phyloP scores from a whole-genome alignment of 2,113 vertebrate genomes.

The Kryptolebias marmoratus region DNA sequence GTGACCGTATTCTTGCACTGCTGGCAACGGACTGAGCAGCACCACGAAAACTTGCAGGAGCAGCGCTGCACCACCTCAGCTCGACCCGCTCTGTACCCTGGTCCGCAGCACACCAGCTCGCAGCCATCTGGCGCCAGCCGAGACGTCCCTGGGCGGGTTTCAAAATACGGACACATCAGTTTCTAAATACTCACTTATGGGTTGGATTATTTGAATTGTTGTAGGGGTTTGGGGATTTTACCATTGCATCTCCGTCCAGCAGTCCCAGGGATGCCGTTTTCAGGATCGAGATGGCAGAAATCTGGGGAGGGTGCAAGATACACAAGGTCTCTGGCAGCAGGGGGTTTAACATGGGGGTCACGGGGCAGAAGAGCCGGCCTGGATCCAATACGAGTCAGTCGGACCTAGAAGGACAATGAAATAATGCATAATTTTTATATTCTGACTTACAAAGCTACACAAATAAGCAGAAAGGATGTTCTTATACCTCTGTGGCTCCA shows the following conservation, averaged over 20 bases:
- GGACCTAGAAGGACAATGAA: constrained; percentile 68
- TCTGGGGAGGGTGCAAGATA: constrained; percentile 81
- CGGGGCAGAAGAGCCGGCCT: constrained; percentile 79
- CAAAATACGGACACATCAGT: neutral
- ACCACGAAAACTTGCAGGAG: constrained; percentile 83
- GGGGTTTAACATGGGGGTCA: constrained; percentile 81
- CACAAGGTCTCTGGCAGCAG: constrained; percentile 76
- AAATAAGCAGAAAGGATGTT: constrained; percentile 15
- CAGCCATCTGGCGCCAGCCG: constrained; percentile 78
- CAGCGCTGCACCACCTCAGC: constrained; percentile 80
- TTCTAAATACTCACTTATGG: neutral
- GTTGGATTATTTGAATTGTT: neutral
- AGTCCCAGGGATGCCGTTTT: constrained; percentile 73
- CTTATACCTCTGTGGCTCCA: constrained; percentile 76
- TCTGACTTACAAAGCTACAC: neutral
- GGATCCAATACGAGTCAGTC: constrained; percentile 80
- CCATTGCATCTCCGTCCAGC: constrained; percentile 78
- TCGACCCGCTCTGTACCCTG: constrained; percentile 75
- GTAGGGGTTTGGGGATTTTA: constrained; percentile 34
- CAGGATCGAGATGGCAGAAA: constrained; percentile 77
- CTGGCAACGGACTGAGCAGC: constrained; percentile 81
- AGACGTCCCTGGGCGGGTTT: constrained; percentile 64
- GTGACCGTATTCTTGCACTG: constrained; percentile 82
- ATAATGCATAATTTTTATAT: neutral
- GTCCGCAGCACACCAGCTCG: constrained; percentile 81